Conservation (phyloP, 2,113 vertebrate species). For the Litocranius walleri region DNA sequence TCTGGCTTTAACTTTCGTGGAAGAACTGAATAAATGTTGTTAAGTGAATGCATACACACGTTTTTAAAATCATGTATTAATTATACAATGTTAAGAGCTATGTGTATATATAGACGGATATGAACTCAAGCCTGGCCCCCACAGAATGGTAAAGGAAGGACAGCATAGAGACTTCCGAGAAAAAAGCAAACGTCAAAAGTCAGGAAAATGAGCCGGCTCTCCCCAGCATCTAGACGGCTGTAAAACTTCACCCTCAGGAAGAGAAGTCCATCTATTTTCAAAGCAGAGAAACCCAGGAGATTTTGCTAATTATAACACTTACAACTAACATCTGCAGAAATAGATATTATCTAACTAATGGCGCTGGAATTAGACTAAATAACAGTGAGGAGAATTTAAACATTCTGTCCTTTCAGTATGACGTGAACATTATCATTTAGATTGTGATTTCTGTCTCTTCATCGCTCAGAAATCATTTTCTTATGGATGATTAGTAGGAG, state of each 20-base stretch:
- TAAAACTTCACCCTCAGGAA: constrained; percentile 44
- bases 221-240: background rate
- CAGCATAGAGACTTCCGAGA: background rate
- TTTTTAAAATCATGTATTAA: constrained; percentile 16
- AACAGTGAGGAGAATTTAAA: constrained; percentile 44
- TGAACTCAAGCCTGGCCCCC: background rate
- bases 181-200: background rate
- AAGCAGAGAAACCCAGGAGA: constrained; percentile 73
- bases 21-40: background rate
- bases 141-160: background rate
- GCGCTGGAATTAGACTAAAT: constrained; percentile 43
- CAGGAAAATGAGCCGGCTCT: constrained; percentile 4
- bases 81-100: constrained; percentile 6
- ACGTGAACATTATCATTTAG: background rate
- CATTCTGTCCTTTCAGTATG: background rate
- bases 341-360: constrained; percentile 66
- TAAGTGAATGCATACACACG: background rate
- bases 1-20: background rate
- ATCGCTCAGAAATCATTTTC: background rate
- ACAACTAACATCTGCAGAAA: constrained; percentile 71
- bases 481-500: background rate
- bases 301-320: constrained; percentile 71
- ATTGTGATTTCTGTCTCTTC: background rate
- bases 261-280: constrained; percentile 66
- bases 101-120: background rate